Percentiles rank a stretch among this genome's conserved stretches.
Conservation (phyloP, 2,888 invertebrate species). For the Erebia epiphron region DNA sequence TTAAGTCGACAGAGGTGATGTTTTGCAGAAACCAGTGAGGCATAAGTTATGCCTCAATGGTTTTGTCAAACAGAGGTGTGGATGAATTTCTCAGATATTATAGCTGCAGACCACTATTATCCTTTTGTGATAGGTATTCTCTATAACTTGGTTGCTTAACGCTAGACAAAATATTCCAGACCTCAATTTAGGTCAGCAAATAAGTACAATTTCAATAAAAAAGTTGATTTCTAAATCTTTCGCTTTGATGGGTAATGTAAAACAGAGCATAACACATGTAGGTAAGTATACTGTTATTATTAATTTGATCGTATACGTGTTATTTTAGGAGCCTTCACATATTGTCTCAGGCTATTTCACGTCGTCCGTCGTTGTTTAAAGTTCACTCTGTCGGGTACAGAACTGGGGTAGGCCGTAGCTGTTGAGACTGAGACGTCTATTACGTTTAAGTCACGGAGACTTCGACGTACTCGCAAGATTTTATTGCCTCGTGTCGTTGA, state of each 20-base stretch:
- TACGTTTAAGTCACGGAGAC: constrained; percentile 8
- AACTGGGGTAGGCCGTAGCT: constrained; percentile 4
- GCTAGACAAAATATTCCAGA: too few species aligned
- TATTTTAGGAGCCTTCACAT: constrained; percentile 26
- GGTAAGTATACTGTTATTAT: background rate
- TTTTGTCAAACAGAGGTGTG: too few species aligned
- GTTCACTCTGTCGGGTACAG: constrained; percentile 8
- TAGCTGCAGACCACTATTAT: too few species aligned
- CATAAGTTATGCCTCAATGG: too few species aligned
- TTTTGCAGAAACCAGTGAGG: too few species aligned
- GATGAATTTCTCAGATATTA: too few species aligned
- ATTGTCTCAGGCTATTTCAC: constrained; percentile 1
- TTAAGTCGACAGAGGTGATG: too few species aligned
- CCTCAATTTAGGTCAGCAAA: too few species aligned
- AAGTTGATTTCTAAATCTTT: too few species aligned
- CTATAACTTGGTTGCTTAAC: too few species aligned
- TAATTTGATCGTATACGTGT: constrained; percentile 22
- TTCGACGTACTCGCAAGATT: constrained; percentile 4
- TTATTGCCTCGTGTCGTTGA: constrained; percentile 11
- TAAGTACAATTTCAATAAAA: too few species aligned
- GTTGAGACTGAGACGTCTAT: constrained; percentile 3
- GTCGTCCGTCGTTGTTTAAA: constrained; percentile 12
- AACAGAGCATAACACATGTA: background rate
- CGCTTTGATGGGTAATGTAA: background rate
- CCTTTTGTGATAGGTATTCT: too few species aligned